phyloP scores from a whole-genome alignment of 37 sponge, comb jelly and placozoan species.

The Axinella damicornis region DNA sequence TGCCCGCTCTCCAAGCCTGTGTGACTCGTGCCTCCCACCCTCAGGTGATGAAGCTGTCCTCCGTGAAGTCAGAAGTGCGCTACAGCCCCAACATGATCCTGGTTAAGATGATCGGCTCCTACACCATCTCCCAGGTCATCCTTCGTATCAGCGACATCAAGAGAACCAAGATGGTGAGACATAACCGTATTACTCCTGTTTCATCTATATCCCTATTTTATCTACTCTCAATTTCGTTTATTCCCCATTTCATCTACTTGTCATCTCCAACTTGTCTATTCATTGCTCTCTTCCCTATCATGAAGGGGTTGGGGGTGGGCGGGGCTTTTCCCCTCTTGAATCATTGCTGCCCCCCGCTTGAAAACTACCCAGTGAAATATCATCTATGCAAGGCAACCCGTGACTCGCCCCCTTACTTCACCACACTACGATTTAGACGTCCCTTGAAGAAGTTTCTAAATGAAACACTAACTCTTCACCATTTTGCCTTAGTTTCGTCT shows the following conservation, averaged over 20 bases:
- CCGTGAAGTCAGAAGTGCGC: conserved; percentile 79
- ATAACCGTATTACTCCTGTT: background rate
- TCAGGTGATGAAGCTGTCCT: conserved; percentile 68
- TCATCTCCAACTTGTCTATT: conserved; percentile 3
- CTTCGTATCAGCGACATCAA: conserved; percentile 84
- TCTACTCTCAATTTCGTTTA: too few species aligned
- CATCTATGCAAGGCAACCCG: too few species aligned
- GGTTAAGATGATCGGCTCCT: conserved; percentile 79
- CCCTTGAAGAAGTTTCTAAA: too few species aligned
- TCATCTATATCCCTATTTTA: background rate
- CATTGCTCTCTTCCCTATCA: too few species aligned
- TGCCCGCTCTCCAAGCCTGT: background rate
- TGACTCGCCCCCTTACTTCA: too few species aligned
- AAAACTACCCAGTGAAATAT: too few species aligned
- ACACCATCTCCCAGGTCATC: conserved; percentile 71
- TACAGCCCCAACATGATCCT: conserved; percentile 89
- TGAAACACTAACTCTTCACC: too few species aligned
- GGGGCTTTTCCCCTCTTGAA: too few species aligned
- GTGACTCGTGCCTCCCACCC: background rate
- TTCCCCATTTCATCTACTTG: background rate
- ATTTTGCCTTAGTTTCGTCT: too few species aligned
- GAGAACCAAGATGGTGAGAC: conserved; percentile 89
- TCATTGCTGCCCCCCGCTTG: too few species aligned
- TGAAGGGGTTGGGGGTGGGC: too few species aligned
- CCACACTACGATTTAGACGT: too few species aligned